Conservation (phyloP, 2,113 vertebrate species). For the Istiophorus platypterus region DNA sequence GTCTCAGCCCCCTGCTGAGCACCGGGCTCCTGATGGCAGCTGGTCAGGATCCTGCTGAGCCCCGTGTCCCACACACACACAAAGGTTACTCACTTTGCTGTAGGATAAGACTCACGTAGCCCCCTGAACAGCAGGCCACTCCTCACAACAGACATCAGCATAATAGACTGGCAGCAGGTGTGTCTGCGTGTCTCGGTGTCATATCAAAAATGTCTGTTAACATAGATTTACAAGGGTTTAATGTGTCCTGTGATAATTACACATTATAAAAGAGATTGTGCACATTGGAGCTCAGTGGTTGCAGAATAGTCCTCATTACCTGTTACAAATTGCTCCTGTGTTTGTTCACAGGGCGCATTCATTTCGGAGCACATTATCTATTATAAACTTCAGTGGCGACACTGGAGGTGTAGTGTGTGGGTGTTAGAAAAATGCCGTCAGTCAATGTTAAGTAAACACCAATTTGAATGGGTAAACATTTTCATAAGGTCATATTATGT, state of each 20-base stretch:
- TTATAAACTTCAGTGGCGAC: not conserved
- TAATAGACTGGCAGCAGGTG: not conserved
- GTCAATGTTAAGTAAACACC: not conserved
- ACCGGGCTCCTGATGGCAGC: constrained; percentile 60
- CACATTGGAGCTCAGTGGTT: not conserved
- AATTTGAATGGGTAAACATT: not conserved
- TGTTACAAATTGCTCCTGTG: not conserved
- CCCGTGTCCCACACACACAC: constrained; percentile 25
- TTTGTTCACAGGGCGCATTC: not conserved
- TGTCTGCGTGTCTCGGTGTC: not conserved
- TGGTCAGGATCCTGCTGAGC: constrained; percentile 69
- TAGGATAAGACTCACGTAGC: not conserved
- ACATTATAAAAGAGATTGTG: too few species aligned
- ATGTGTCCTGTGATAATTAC: not conserved
- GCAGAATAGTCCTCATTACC: not conserved
- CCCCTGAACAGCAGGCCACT: not conserved
- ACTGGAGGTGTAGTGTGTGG: not conserved
- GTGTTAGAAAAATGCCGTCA: not conserved
- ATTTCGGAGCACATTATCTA: not conserved
- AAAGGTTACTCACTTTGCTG: not conserved
- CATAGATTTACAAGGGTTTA: not conserved
- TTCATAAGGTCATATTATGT: not conserved
- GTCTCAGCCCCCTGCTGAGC: constrained; percentile 54
- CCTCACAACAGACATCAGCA: not conserved
- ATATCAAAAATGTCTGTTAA: not conserved